Evolutionary conservation across 2,797 vertebrate genomes (phyloP).

Genomic region (Merluccius polli): DNA sequence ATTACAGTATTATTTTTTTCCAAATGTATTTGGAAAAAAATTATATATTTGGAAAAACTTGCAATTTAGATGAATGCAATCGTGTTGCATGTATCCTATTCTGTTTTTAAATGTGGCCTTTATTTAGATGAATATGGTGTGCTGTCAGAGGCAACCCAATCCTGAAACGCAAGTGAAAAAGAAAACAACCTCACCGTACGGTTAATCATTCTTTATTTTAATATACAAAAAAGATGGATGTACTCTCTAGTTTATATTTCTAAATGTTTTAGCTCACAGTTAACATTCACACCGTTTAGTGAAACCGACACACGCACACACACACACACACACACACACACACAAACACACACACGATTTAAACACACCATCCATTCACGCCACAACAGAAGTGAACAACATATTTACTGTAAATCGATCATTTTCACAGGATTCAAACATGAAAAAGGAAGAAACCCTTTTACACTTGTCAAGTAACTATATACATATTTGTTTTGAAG

Average conservation of each 20-base stretch:
- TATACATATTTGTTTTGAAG: slow-evolving; percentile 62
- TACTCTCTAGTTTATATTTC: slow-evolving; percentile 72
- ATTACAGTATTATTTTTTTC: too few species aligned
- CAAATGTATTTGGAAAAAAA: too few species aligned
- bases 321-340: slow-evolving; percentile 29
- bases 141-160: not conserved
- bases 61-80: not conserved
- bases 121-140: not conserved
- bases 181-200: slow-evolving; percentile 19
- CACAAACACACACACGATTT: slow-evolving; percentile 26
- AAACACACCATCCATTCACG: slow-evolving; percentile 46
- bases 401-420: slow-evolving; percentile 55
- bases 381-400: slow-evolving; percentile 56
- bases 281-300: slow-evolving; percentile 60
- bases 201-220: slow-evolving; percentile 72
- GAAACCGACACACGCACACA: slow-evolving; percentile 30
- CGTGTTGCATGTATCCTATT: not conserved
- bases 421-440: slow-evolving; percentile 69
- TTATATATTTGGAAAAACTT: not conserved
- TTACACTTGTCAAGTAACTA: slow-evolving; percentile 71
- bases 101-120: not conserved
- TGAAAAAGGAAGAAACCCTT: slow-evolving; percentile 63
- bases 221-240: slow-evolving; percentile 74
- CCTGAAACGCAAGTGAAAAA: not conserved
- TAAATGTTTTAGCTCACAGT: slow-evolving; percentile 67